These are phyloP conservation scores for Erebia ligea DNA, from an alignment of 2,888 invertebrate genomes.

Conservation along the genomic window DNA sequence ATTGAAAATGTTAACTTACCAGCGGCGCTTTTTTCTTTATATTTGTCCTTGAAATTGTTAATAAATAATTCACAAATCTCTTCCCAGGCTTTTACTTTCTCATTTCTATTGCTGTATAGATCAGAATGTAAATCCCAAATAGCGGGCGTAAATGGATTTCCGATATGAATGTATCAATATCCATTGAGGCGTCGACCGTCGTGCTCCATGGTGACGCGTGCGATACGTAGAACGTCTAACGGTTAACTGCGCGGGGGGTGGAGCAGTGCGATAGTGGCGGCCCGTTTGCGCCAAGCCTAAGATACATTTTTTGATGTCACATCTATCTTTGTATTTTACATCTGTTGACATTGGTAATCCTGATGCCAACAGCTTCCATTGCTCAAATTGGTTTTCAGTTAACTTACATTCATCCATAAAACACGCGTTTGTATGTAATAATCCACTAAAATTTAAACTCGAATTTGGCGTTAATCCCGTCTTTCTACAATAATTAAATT, in stretches of 20 bases:
- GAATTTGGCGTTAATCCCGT: no score
- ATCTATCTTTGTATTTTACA: no score
- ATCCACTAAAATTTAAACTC: no score
- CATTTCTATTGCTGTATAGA: conserved; percentile 1
- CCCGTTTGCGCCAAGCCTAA: conserved; percentile 6
- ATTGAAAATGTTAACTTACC: background rate
- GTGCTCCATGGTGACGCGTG: conserved; percentile 2
- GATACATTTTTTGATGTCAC: no score
- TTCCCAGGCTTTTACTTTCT: conserved; percentile 1
- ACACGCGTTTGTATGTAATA: no score
- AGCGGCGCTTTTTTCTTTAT: conserved; percentile 1
- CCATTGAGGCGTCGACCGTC: background rate
- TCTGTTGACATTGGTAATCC: no score
- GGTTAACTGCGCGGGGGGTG: conserved; percentile 1
- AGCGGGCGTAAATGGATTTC: background rate
- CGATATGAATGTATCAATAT: conserved; percentile 4
- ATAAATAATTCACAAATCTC: conserved; percentile 2
- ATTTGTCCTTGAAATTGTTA: background rate
- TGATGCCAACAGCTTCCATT: no score
- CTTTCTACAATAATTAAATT: no score
- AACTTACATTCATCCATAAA: no score
- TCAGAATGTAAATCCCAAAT: conserved; percentile 1
- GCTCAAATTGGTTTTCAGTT: no score
- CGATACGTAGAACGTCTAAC: background rate
- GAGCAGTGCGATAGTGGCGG: conserved; percentile 2